These are phyloP conservation scores for Macrosiphum euphorbiae DNA, from an alignment of 2,888 invertebrate species.

Conservation along the genomic window DNA sequence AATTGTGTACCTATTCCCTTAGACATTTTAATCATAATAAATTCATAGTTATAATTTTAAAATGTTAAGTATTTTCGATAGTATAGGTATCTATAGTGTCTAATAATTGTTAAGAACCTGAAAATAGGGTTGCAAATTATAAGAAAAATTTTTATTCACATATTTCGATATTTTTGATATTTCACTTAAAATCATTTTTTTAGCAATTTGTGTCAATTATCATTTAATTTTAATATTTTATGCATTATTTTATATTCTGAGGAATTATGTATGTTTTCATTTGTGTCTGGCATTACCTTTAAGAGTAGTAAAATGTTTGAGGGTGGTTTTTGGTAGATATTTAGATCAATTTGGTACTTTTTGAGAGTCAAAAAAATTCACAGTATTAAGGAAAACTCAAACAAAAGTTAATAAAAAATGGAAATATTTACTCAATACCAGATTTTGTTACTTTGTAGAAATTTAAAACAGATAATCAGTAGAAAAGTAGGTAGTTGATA, in stretches of 20 bases:
- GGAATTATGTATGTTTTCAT: not conserved
- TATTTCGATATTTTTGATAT: not conserved
- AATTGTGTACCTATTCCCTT: not conserved
- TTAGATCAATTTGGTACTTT: not conserved
- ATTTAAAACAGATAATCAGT: not conserved
- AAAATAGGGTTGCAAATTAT: too few relatives aligned
- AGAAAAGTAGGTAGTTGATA: not conserved
- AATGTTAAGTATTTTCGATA: not conserved
- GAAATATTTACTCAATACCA: not conserved
- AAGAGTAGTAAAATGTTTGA: not conserved
- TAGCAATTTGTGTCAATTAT: not conserved
- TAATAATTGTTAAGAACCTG: not conserved
- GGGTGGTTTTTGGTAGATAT: not conserved
- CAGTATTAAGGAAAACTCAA: not conserved
- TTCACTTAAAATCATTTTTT: not conserved
- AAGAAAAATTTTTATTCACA: not conserved
- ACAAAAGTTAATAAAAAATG: not conserved
- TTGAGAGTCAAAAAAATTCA: not conserved
- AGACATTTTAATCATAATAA: not conserved
- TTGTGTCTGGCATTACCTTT: not conserved
- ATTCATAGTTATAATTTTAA: not conserved
- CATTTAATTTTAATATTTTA: not conserved
- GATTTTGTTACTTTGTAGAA: not conserved
- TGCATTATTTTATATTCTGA: not conserved
- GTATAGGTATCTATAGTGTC: not conserved